Percentiles rank a stretch among this genome's conserved stretches.
Conservation (phyloP, 2,113 vertebrate species). For the Dromas ardeola region DNA sequence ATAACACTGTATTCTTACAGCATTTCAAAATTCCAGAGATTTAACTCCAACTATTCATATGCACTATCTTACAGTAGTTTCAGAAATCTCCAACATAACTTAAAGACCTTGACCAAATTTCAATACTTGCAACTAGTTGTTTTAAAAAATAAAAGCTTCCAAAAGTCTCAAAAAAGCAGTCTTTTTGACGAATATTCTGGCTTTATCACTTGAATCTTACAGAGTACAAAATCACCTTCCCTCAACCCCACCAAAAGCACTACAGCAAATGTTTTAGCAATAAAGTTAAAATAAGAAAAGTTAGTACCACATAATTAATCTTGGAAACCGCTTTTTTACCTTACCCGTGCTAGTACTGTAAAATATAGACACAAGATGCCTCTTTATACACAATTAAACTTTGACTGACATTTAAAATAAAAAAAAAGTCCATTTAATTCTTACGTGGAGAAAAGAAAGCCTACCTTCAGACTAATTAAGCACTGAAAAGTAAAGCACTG, state of each 20-base stretch:
- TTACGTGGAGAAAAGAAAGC: not conserved
- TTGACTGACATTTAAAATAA: not conserved
- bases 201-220: not conserved
- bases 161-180: not conserved
- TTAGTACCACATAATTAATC: not conserved
- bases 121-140: not conserved
- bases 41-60: not conserved
- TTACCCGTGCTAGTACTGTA: not conserved
- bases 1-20: not conserved
- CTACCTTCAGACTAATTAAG: constrained; percentile 18
- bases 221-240: not conserved
- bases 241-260: not conserved
- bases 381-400: not conserved
- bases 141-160: not conserved
- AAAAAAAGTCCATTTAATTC: not conserved
- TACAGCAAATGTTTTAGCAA: not conserved
- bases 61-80: not conserved
- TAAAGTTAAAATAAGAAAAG: not conserved
- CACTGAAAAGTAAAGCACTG: not conserved
- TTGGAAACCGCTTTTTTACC: not conserved
- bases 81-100: not conserved
- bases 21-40: not conserved
- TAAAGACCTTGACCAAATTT: not conserved
- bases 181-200: not conserved
- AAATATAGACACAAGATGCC: not conserved